Evolutionary conservation across 2,888 invertebrate genomes (phyloP).

Genomic region (Hydrotaea cyrtoneurina): DNA sequence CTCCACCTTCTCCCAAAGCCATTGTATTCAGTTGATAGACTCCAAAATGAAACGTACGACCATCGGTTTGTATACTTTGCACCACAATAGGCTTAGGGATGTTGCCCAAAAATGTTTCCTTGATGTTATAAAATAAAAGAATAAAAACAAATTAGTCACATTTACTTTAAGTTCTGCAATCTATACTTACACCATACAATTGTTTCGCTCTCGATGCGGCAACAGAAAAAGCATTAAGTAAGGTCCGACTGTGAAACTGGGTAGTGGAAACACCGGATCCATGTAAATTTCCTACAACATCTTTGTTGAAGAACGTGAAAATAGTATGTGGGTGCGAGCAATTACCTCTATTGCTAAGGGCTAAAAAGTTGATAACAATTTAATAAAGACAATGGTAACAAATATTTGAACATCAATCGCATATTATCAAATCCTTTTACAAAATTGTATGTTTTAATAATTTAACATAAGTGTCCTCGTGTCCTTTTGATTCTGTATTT

Average conservation of each 20-base stretch:
- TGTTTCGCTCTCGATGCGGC: conserved; percentile 90
- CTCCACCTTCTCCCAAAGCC: conserved; percentile 83
- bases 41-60: conserved; percentile 89
- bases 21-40: conserved; percentile 92
- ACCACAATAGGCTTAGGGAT: conserved; percentile 90
- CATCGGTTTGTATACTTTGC: conserved; percentile 92
- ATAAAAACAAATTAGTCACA: no score
- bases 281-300: conserved; percentile 85
- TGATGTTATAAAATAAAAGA: not conserved
- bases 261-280: conserved; percentile 85
- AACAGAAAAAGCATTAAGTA: conserved; percentile 88
- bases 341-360: conserved; percentile 68
- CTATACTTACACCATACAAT: conserved; percentile 83
- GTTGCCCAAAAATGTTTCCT: conserved; percentile 49
- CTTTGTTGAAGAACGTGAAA: conserved; percentile 86
- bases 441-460: no score
- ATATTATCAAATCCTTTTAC: no score
- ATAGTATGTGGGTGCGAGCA: conserved; percentile 86
- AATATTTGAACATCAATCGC: no score
- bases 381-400: no score
- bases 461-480: no score
- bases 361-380: conserved; percentile 66
- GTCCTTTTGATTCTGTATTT: no score
- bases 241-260: conserved; percentile 86
- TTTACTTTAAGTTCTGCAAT: conserved; percentile 78